Conservation (phyloP, 2,113 vertebrate species). For the Paramormyrops kingsleyae region DNA sequence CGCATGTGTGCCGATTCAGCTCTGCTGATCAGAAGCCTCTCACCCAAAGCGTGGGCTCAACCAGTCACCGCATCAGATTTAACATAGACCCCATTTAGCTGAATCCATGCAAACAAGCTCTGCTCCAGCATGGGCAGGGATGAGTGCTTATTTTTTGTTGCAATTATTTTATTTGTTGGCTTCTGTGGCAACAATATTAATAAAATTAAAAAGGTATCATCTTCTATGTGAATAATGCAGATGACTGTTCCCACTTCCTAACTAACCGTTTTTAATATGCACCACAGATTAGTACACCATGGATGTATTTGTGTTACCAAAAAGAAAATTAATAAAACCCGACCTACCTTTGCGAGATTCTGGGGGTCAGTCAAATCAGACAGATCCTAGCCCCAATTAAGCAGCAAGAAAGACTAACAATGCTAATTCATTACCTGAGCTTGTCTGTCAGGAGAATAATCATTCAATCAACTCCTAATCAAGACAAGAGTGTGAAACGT, state of each 20-base stretch:
- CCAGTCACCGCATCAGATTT: not conserved
- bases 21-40: not conserved
- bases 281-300: not conserved
- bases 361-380: not conserved
- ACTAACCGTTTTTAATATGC: not conserved
- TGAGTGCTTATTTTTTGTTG: slow-evolving; percentile 19
- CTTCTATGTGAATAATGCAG: slow-evolving; percentile 14
- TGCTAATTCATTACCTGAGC: slow-evolving; percentile 25
- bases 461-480: slow-evolving; percentile 29
- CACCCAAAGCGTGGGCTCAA: not conserved
- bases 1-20: not conserved
- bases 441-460: slow-evolving; percentile 25
- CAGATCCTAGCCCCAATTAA: slow-evolving; percentile 19
- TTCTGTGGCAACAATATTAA: not conserved
- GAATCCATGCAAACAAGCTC: not conserved
- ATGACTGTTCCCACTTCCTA: not conserved
- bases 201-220: not conserved
- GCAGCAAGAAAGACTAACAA: slow-evolving; percentile 18
- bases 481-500: slow-evolving; percentile 13
- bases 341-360: not conserved
- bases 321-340: not conserved
- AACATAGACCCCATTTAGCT: not conserved
- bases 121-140: not conserved
- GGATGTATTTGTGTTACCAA: not conserved
- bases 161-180: not conserved